Base-by-base conservation (phyloP, 2,797 vertebrate species). In the Galago senegalensis region DNA sequence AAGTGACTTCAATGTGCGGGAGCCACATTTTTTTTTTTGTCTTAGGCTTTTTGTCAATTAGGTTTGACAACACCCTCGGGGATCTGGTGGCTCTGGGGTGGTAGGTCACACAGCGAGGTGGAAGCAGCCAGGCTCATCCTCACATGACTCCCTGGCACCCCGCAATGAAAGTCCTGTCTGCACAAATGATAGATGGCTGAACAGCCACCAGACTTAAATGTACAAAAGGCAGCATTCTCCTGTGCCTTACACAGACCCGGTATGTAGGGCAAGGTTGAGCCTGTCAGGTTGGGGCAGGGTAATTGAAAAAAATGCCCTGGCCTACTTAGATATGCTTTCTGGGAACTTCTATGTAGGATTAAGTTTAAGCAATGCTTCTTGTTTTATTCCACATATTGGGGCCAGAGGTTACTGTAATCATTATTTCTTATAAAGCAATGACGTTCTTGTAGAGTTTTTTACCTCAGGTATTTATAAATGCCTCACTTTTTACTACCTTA, bases 191-290 rank as follows among this genome's bases (percentile, higher is more conserved):
- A 65, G 80, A 76, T 87, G n/a, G 43, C 67, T 84, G 25, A 80
- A 27, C 29, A 84, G 86, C n/a, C 46, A 21, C 73, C 80, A 85
- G 37, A 87, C 70, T 76, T 92, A 88, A 92, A 84, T 96, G 70
- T 69, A 77, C 80, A 81, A 60, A 80, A 79, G 14, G 17, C 21
- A 92, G 27, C 69, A 21, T 76, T 61, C 17, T 92, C 29, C 37
- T 88, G 31, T 11, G n/a, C 13, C 1, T 89, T 85, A 69, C 27
- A 75, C 17, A 91, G 61, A 91, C 56, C 18, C 77, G 67, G 65
- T 91, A 81, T 77, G 14, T 95, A 76, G 83, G 58, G 61, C 56
- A 70, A 53, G 43, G 67, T 65, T 84, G 46, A 94, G 23, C 5
- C 40, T 91, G n/a, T 94, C 34, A 63, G 29, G 21, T 14, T 73